These are phyloP conservation scores for Aegotheles bennettii DNA, from an alignment of 2,113 vertebrate genomes.

Conservation along the genomic window DNA sequence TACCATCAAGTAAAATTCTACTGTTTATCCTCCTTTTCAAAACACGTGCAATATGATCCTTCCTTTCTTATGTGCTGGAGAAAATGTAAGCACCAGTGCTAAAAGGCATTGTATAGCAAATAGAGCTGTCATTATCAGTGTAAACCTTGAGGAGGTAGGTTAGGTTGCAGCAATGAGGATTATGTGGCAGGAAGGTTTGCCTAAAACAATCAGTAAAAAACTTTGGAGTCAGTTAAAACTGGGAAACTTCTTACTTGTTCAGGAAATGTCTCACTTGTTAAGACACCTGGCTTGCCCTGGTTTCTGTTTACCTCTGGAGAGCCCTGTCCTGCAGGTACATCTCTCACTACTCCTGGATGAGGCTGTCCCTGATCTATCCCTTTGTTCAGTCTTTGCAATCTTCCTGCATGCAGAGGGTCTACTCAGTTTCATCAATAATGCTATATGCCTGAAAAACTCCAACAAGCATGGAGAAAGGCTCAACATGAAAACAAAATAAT, in stretches of 20 bases:
- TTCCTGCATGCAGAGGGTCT: background rate
- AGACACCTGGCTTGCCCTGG: background rate
- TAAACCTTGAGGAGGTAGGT: background rate
- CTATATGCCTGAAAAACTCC: background rate
- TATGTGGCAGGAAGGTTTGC: background rate
- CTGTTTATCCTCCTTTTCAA: background rate
- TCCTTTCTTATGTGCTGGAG: accelerated
- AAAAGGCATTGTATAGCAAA: background rate
- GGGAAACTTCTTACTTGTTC: background rate
- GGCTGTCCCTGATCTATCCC: background rate
- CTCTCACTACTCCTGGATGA: background rate
- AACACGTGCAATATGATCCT: background rate
- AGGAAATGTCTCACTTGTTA: background rate
- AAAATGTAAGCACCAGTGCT: background rate
- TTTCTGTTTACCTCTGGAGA: background rate
- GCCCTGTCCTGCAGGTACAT: background rate
- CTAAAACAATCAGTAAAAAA: background rate
- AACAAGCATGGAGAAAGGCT: background rate
- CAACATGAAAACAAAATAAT: background rate
- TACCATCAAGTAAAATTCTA: background rate
- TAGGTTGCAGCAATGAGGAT: background rate
- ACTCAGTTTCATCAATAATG: background rate
- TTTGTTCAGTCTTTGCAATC: background rate
- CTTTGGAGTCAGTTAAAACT: background rate
- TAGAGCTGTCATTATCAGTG: background rate